phyloP scores from a whole-genome alignment of 2,888 invertebrate species.

The Drepanosiphum platanoidis region DNA sequence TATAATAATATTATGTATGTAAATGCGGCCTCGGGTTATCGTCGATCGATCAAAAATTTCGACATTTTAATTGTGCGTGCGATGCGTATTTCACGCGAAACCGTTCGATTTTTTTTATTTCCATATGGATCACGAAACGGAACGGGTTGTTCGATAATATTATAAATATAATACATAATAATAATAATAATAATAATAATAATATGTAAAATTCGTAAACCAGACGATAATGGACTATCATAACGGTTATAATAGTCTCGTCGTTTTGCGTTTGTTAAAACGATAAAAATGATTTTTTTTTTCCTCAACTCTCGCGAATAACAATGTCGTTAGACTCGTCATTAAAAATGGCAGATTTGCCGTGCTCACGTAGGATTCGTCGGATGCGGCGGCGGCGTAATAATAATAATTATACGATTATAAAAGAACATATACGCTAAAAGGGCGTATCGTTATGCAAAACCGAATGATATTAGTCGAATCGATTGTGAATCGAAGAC shows the following conservation, averaged over 20 bases:
- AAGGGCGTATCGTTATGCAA: background rate
- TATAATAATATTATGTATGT: too few relatives aligned
- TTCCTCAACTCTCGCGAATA: background rate
- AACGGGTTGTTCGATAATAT: too few relatives aligned
- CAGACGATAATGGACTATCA: background rate
- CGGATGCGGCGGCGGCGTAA: too few relatives aligned
- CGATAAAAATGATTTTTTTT: too few relatives aligned
- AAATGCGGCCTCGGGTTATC: slow-evolving; percentile 34
- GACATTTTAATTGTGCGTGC: slow-evolving; percentile 43
- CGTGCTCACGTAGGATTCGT: too few relatives aligned
- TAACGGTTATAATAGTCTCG: background rate
- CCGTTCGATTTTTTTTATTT: background rate
- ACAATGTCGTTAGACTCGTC: background rate
- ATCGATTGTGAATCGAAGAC: background rate
- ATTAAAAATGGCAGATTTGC: background rate
- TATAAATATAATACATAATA: too few relatives aligned
- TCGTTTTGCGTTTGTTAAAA: background rate
- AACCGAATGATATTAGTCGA: background rate
- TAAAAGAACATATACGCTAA: background rate
- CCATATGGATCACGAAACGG: background rate
- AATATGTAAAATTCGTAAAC: too few relatives aligned
- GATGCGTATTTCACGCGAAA: slow-evolving; percentile 22
- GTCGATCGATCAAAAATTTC: slow-evolving; percentile 31
- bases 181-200: too few relatives aligned
- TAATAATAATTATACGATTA: background rate